A percentile compares a stretch with the other conserved stretches of the same genome.
Evolutionary conservation across 2,113 vertebrate species (phyloP).

Genomic region (Thymallus thymallus): DNA sequence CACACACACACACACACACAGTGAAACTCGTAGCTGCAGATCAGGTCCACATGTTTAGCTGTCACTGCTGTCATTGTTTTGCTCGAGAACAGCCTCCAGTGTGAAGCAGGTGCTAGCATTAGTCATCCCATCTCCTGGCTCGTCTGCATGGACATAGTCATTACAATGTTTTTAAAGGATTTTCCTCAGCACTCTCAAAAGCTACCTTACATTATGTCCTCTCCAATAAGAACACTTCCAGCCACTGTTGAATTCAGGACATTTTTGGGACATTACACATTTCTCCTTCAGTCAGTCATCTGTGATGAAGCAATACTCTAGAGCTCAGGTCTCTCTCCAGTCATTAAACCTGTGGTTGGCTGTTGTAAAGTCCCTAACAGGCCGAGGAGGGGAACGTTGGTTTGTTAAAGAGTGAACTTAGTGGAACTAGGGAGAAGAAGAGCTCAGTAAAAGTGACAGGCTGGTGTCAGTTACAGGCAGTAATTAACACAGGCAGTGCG

Average conservation of each 20-base stretch:
- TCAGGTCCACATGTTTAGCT: slow-evolving; percentile 4
- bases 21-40: neutral
- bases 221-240: no score
- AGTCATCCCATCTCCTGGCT: slow-evolving; percentile 15
- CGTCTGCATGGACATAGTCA: slow-evolving; percentile 10
- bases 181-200: slow-evolving; percentile 4
- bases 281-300: neutral
- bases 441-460: no score
- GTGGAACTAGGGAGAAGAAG: no score
- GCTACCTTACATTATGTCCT: slow-evolving; percentile 4
- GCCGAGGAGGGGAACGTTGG: no score
- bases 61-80: slow-evolving; percentile 24
- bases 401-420: no score
- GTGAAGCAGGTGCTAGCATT: slow-evolving; percentile 28
- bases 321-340: no score
- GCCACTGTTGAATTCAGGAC: neutral
- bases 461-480: no score
- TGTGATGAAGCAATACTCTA: neutral
- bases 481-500: no score
- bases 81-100: neutral
- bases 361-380: no score
- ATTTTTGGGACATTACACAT: neutral
- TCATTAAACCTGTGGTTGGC: no score
- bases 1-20: slow-evolving; percentile 18
- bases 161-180: slow-evolving; percentile 21